Percentiles rank a stretch among this genome's conserved stretches.
Conservation (phyloP, 1,140 invertebrate genomes). For the Heliothis virescens region DNA sequence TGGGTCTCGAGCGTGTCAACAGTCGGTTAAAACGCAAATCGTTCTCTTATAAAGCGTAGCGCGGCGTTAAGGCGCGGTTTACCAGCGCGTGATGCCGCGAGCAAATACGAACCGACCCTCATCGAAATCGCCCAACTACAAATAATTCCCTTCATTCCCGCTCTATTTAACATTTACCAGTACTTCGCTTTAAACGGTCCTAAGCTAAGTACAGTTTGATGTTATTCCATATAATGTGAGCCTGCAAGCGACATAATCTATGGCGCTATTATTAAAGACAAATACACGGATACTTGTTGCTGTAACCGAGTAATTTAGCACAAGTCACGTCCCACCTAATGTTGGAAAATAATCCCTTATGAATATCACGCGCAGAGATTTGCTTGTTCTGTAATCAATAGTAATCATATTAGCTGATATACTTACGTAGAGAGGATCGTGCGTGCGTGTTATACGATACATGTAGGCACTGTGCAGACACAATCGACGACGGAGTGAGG, state of each 20-base stretch:
- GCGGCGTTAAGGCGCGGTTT: constrained; percentile 53
- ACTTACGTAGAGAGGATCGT: not conserved
- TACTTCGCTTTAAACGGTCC: constrained; percentile 50
- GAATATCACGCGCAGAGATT: constrained; percentile 35
- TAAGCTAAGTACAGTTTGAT: constrained; percentile 45
- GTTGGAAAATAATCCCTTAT: constrained; percentile 39
- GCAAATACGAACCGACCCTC: constrained; percentile 61
- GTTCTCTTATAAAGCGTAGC: constrained; percentile 51
- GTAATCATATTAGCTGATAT: constrained; percentile 19
- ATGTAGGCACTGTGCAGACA: constrained; percentile 23
- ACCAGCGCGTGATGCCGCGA: constrained; percentile 58
- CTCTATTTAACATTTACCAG: constrained; percentile 57
- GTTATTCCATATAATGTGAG: constrained; percentile 39
- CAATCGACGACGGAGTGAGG: constrained; percentile 51
- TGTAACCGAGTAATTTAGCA: constrained; percentile 42
- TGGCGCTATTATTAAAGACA: constrained; percentile 39
- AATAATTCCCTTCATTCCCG: constrained; percentile 59
- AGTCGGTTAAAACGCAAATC: constrained; percentile 54
- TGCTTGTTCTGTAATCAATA: constrained; percentile 8
- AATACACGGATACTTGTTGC: constrained; percentile 42
- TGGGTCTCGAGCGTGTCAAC: constrained; percentile 52
- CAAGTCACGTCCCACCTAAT: constrained; percentile 40
- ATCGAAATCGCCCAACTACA: constrained; percentile 57
- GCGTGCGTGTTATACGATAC: not conserved
- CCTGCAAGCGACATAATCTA: constrained; percentile 25